Base-by-base conservation (phyloP, 2,888 invertebrate genomes). In the Hydriomena furcata region DNA sequence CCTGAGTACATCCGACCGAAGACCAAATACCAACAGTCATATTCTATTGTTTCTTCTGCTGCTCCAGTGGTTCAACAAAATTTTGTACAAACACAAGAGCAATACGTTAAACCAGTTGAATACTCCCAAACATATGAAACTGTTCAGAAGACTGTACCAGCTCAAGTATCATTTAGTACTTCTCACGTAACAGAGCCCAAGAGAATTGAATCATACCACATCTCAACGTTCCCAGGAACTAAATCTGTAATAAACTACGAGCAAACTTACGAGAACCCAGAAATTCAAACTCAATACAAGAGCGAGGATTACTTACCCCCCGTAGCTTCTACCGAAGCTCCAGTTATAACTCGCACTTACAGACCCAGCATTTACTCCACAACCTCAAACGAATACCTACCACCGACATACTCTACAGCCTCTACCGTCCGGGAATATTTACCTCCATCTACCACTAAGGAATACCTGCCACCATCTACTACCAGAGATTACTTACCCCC, bases 231-330 rank as follows among this genome's bases (percentile, higher is more conserved):
- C 57, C 82, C 84, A 13, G 76, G 73, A 34, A 68, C 72, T 2
- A 78, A 71, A 41, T 61, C 66, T 1, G 70, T 69, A 7, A 74
- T 73, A 4, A 76, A 73, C 51, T 84, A 79, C 50, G 77, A 80
- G 35, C 81, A 82, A 65, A 64, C 66, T 36, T 84, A 83, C 44
- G 76, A 85, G 57, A 65, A 77, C 1, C 86, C 89, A 23, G 85
- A 90, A 65, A 81, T 89, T 45, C 87, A 88, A 65, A 72, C 76
- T 7, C 80, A 65, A 7, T 85, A 87, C 55, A 83, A 82, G 58
- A 73, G 78, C 10, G 85, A 87, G 65, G 86, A 88, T 63, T 90
- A 89, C 56, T 66, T 89, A 27, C 87, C 82, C 12, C 86, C 89
- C 25, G 79, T 79, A 0, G 79, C 76, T 5, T 76, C 81, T 17